phyloP scores from a whole-genome alignment of 2,888 invertebrate species.

The Phrixothrix hirtus region DNA sequence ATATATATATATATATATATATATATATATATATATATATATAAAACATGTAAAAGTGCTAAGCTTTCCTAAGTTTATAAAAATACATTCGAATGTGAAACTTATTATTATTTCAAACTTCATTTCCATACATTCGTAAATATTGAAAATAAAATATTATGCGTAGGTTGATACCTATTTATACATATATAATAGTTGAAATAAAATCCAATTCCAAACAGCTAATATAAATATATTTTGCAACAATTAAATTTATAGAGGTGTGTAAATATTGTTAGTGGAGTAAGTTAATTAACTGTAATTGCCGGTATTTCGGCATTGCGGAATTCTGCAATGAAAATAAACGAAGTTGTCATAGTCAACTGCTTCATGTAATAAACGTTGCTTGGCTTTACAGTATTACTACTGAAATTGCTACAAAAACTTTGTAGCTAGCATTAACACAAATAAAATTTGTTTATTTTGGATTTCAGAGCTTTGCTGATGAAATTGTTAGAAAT shows the following conservation, averaged over 20 bases:
- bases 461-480: slow-evolving; percentile 17
- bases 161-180: too few species aligned
- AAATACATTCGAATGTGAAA: too few species aligned
- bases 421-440: slow-evolving; percentile 24
- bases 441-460: slow-evolving; percentile 21
- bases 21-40: too few species aligned
- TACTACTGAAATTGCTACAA: slow-evolving; percentile 27
- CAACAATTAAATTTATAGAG: slow-evolving; percentile 25
- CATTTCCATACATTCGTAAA: too few species aligned
- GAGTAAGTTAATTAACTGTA: slow-evolving; percentile 29
- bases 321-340: slow-evolving; percentile 27
- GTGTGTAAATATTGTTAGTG: slow-evolving; percentile 25
- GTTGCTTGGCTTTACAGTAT: slow-evolving; percentile 23
- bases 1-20: too few species aligned
- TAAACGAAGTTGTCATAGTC: slow-evolving; percentile 30
- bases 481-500: background rate
- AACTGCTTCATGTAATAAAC: slow-evolving; percentile 30
- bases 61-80: too few species aligned
- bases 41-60: too few species aligned
- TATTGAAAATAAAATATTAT: too few species aligned
- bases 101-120: too few species aligned
- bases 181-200: too few species aligned
- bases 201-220: background rate
- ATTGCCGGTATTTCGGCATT: slow-evolving; percentile 29
- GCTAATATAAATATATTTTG: background rate